Percentiles rank a stretch among this genome's conserved stretches.
These are phyloP conservation scores for Drosophila saltans DNA, from an alignment of 1,140 invertebrate genomes.

Conservation along the genomic window DNA sequence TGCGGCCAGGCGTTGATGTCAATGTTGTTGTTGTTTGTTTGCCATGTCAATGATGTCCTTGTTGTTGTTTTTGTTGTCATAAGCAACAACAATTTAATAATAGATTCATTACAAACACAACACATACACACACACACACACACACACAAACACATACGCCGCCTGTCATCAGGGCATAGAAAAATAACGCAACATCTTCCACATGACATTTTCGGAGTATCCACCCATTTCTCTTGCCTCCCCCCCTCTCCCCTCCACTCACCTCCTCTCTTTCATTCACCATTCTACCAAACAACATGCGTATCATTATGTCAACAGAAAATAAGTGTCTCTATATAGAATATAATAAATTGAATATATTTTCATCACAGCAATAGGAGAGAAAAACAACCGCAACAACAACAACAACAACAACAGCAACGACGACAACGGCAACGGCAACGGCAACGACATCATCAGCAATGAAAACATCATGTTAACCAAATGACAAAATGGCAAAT, in stretches of 20 bases:
- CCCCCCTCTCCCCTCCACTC: background rate
- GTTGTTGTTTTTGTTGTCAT: slow-evolving; percentile 59
- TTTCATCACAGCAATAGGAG: slow-evolving; percentile 76
- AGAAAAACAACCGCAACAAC: slow-evolving; percentile 61
- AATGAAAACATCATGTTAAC: slow-evolving; percentile 71
- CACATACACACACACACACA: slow-evolving; percentile 11
- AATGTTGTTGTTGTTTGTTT: slow-evolving; percentile 52
- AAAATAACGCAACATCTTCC: slow-evolving; percentile 59
- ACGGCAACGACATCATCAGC: slow-evolving; percentile 18
- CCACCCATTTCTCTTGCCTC: slow-evolving; percentile 19
- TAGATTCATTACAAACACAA: slow-evolving; percentile 73
- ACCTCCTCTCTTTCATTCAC: background rate
- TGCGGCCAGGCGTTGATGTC: slow-evolving; percentile 54
- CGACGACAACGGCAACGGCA: too few relatives aligned
- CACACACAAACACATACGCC: slow-evolving; percentile 24
- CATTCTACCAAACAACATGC: slow-evolving; percentile 26
- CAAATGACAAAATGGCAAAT: slow-evolving; percentile 55
- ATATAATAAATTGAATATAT: slow-evolving; percentile 81
- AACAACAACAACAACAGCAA: slow-evolving; percentile 34
- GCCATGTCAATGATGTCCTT: slow-evolving; percentile 27
- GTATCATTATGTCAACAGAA: slow-evolving; percentile 72
- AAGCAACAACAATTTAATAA: slow-evolving; percentile 79
- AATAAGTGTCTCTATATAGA: slow-evolving; percentile 75
- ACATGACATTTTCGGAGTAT: slow-evolving; percentile 39
- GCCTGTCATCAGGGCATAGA: slow-evolving; percentile 44